Base-by-base conservation (phyloP, 1,140 invertebrate species). In the Drosophila orosa region DNA sequence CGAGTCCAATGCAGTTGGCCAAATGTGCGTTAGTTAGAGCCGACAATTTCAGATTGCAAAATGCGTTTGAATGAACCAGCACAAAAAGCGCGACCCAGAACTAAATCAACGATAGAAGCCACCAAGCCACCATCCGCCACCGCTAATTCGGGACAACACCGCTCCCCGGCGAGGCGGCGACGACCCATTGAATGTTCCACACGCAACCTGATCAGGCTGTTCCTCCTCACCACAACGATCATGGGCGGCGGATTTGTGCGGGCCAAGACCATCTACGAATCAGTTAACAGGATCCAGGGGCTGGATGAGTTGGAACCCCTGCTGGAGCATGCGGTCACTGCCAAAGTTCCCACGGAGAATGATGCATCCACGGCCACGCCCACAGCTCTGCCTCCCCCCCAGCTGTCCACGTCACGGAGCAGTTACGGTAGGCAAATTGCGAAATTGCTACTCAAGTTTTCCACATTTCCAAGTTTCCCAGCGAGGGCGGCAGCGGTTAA, bases 31-130 rank as follows among this genome's bases (percentile, higher is more conserved):
- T 74, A 73, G 79, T 68, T 86, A 86, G 81, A 68, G 67, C 63
- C 71, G 86, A 87, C 81, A 77, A 80, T 73, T 63, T 47, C 75
- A 79, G 63, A 80, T 61, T 73, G 69, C 84, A 87, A 87, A 89
- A 89, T 89, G 84, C 85, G 84, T 90, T 89, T 90, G 87, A 90
- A 68, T 89, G 84, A 82, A 80, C 79, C 84, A 69, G 45, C 76
- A 58, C 40, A 71, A 71, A 67, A 44, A 69, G 42, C 83, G 80
- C 74, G 62, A 77, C 33, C 74, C 62, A 66, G 54, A 66, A 61
- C 54, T 57, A 65, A 76, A 67, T 39, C 54, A 68, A 66, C 65
- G 57, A 62, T 45, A 60, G 37, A 24, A 74, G 52, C 52, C 39
- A 47, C 13, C 13, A 33, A 33, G 29, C 12, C 48, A 1, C 13